A percentile compares a stretch with the other conserved stretches of the same genome.
These are phyloP conservation scores for Dermochelys coriacea DNA, from an alignment of 2,797 vertebrate species.

Conservation along the genomic window DNA sequence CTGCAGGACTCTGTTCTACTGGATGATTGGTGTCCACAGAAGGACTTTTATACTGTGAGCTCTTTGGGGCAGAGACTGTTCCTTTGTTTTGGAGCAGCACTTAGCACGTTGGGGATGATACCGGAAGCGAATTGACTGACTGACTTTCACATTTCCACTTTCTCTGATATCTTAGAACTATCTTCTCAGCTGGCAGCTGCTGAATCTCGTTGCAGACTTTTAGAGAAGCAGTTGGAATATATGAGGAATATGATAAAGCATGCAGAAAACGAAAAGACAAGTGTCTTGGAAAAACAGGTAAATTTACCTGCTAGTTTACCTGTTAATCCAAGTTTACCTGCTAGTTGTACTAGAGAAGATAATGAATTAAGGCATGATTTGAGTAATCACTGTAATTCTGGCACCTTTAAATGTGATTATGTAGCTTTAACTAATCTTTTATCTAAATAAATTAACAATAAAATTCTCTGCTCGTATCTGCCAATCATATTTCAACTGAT, in stretches of 20 bases:
- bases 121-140: not conserved
- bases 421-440: not conserved
- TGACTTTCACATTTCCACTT: constrained; percentile 12
- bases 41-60: not conserved
- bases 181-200: constrained; percentile 88
- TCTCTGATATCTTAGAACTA: constrained; percentile 81
- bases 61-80: not conserved
- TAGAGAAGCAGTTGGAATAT: constrained; percentile 93
- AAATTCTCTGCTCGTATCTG: not conserved
- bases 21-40: not conserved
- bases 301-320: not conserved
- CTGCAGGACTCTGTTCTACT: not conserved
- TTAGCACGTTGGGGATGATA: not conserved
- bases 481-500: not conserved
- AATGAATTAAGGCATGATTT: not conserved
- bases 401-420: fast-evolving
- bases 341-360: not conserved
- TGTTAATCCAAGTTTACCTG: not conserved
- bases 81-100: not conserved
- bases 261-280: constrained; percentile 86
- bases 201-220: constrained; percentile 88
- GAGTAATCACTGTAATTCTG: not conserved
- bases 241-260: constrained; percentile 90
- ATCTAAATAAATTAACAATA: not conserved
- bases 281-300: constrained; percentile 90